These are phyloP conservation scores for Potamarius usumacintae DNA, from an alignment of 2,113 vertebrate species.

Conservation along the genomic window DNA sequence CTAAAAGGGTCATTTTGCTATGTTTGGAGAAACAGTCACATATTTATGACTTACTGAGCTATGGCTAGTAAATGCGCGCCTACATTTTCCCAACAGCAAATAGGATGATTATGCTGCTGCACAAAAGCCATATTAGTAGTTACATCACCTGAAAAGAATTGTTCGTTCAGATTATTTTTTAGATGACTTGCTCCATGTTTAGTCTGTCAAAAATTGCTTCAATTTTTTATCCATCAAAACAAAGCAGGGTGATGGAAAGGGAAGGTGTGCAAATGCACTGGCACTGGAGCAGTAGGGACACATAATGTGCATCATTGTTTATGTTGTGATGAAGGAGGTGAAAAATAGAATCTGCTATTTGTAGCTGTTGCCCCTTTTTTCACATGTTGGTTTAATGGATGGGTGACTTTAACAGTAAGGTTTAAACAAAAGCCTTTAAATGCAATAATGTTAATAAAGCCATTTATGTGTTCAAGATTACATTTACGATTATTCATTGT, in stretches of 20 bases:
- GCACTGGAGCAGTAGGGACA: conserved; percentile 62
- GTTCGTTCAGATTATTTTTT: conserved; percentile 62
- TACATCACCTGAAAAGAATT: conserved; percentile 64
- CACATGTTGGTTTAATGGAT: not conserved
- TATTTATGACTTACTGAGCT: conserved; percentile 62
- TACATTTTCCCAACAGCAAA: conserved; percentile 62
- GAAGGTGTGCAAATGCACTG: conserved; percentile 57
- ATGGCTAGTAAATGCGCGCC: conserved; percentile 64
- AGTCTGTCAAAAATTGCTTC: conserved; percentile 74
- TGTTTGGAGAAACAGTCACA: conserved; percentile 48
- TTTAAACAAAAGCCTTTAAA: not conserved
- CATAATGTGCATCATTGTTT: conserved; percentile 26
- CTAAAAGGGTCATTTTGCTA: conserved; percentile 35
- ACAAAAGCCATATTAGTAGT: conserved; percentile 72
- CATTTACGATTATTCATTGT: not conserved
- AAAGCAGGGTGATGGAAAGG: conserved; percentile 69
- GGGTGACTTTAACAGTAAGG: not conserved
- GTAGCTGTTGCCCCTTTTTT: not conserved
- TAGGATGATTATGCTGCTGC: conserved; percentile 69
- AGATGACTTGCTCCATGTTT: conserved; percentile 64
- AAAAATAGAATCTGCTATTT: conserved; percentile 7
- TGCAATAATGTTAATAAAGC: not conserved
- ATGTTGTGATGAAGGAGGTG: conserved; percentile 22
- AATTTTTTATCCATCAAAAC: conserved; percentile 79
- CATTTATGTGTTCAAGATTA: not conserved